phyloP scores from a whole-genome alignment of 2,888 invertebrate genomes.

The Eurytoma adleriae region DNA sequence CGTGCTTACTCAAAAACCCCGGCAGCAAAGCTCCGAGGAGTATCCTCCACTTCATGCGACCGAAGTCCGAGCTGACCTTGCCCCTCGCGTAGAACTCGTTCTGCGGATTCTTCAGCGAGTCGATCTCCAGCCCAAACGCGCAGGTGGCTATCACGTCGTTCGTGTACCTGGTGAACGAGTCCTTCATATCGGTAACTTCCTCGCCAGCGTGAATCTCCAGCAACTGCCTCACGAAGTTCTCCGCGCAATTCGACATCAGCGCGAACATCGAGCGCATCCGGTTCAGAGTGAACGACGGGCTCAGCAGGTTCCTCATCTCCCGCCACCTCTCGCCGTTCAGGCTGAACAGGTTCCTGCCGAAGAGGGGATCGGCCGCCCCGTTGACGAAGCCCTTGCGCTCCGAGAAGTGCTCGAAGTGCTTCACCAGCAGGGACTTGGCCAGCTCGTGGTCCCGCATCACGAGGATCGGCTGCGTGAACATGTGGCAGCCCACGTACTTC shows the following conservation, averaged over 20 bases:
- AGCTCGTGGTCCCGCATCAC: constrained; percentile 68
- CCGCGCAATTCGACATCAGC: constrained; percentile 73
- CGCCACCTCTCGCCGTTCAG: constrained; percentile 76
- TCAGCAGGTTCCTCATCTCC: constrained; percentile 77
- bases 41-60: constrained; percentile 37
- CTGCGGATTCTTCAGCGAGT: constrained; percentile 64
- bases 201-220: neutral
- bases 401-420: constrained; percentile 67
- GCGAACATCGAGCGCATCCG: constrained; percentile 79
- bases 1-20: constrained; percentile 42
- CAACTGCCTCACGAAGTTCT: constrained; percentile 61
- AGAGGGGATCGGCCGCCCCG: constrained; percentile 58
- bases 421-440: constrained; percentile 66
- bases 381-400: constrained; percentile 13
- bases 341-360: constrained; percentile 60
- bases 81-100: constrained; percentile 65
- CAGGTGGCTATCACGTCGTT: constrained; percentile 48
- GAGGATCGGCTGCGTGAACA: constrained; percentile 62
- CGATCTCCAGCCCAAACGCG: constrained; percentile 62
- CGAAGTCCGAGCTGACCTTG: constrained; percentile 54
- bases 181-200: constrained; percentile 64
- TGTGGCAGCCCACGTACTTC: constrained; percentile 65
- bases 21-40: constrained; percentile 49
- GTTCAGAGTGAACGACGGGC: constrained; percentile 79
- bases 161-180: constrained; percentile 61